Percentiles rank a stretch among this genome's conserved stretches.
These are phyloP conservation scores for Platysteira castanea DNA, from an alignment of 2,113 vertebrate species.

Conservation along the genomic window DNA sequence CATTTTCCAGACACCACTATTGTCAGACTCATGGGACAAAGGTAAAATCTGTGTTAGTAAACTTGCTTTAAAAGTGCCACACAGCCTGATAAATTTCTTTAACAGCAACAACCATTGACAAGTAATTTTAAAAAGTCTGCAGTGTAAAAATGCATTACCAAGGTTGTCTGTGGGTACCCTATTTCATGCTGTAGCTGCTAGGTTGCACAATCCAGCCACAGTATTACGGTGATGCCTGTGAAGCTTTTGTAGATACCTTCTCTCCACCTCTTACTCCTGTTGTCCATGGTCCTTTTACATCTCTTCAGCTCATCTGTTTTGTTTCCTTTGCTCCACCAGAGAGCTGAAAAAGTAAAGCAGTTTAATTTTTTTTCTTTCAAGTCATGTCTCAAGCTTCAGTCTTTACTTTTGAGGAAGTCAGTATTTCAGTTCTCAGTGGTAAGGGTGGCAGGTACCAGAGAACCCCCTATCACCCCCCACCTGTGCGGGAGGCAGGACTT, in stretches of 20 bases:
- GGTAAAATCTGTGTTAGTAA: not conserved
- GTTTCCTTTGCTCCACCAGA: not conserved
- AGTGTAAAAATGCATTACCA: not conserved
- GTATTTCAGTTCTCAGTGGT: not conserved
- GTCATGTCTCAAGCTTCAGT: not conserved
- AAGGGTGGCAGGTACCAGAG: not conserved
- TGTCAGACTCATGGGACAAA: not conserved
- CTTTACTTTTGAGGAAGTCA: not conserved
- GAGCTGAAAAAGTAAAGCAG: not conserved
- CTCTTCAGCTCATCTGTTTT: not conserved
- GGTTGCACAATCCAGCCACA: not conserved
- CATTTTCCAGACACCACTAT: not conserved
- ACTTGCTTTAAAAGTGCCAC: not conserved
- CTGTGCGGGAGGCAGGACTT: not conserved
- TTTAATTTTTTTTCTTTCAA: not conserved
- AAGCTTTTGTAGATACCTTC: not conserved
- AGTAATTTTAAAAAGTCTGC: not conserved
- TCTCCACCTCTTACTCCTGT: not conserved
- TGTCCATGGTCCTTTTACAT: not conserved
- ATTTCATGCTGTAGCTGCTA: not conserved
- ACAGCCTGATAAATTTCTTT: not conserved
- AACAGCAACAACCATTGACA: not conserved
- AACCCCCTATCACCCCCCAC: not conserved
- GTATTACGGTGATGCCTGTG: not conserved
- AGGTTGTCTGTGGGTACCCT: not conserved